Conservation (phyloP, 2,797 vertebrate species). For the Holocentrus rufus region DNA sequence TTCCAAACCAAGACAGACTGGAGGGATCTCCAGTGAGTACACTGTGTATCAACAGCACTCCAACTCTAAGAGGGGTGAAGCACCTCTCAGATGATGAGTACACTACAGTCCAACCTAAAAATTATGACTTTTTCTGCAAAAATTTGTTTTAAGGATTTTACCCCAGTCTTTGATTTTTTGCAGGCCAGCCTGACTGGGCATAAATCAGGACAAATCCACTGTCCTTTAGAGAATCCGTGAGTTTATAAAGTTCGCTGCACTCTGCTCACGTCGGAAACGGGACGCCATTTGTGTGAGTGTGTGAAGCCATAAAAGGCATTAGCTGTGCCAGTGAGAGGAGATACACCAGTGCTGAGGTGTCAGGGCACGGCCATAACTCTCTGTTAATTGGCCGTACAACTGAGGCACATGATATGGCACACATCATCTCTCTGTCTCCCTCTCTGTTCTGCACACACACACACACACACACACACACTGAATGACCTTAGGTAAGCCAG, state of each 20-base stretch:
- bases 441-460: constrained; percentile 1
- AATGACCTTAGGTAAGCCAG: constrained; percentile 24
- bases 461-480: constrained; percentile 11
- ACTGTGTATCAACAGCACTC: constrained; percentile 51
- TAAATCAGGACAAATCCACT: constrained; percentile 27
- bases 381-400: constrained; percentile 21
- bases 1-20: constrained; percentile 36
- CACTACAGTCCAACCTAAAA: constrained; percentile 42
- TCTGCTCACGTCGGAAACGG: constrained; percentile 20
- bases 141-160: constrained; percentile 9
- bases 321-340: constrained; percentile 12
- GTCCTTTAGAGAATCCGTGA: constrained; percentile 15
- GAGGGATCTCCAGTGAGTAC: constrained; percentile 8
- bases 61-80: constrained; percentile 30
- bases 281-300: constrained; percentile 12
- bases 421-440: constrained; percentile 16
- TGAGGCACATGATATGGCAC: constrained; percentile 18
- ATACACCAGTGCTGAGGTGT: constrained; percentile 14
- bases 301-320: constrained; percentile 13
- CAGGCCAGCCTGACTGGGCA: constrained; percentile 5
- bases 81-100: constrained; percentile 46
- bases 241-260: constrained; percentile 32
- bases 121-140: constrained; percentile 42
- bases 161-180: constrained; percentile 13
- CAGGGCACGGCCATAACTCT: constrained; percentile 12